Percentiles rank a stretch among this genome's conserved stretches.
Evolutionary conservation across 1,140 invertebrate species (phyloP).

Genomic region (Uloborus diversus): DNA sequence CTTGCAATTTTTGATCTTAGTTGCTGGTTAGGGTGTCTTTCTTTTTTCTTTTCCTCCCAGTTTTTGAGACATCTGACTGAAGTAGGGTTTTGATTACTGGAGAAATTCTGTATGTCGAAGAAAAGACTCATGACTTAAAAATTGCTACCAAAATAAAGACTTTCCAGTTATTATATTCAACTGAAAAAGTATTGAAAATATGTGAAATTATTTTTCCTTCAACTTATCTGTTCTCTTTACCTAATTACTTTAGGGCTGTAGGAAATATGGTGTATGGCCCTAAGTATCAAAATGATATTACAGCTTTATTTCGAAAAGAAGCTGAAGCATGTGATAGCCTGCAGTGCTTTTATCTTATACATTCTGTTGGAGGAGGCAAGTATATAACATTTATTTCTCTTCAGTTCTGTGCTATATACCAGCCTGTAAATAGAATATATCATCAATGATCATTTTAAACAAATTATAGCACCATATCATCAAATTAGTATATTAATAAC

Average conservation of each 20-base stretch:
- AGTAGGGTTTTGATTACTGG: too few species aligned
- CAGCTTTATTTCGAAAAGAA: slow-evolving; percentile 69
- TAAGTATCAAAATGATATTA: slow-evolving; percentile 70
- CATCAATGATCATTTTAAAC: not conserved
- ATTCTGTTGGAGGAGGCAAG: slow-evolving; percentile 75
- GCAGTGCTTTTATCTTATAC: slow-evolving; percentile 74
- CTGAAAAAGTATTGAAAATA: not conserved
- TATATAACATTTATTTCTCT: too few species aligned
- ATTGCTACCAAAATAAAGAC: too few species aligned
- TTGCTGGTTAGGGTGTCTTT: too few species aligned
- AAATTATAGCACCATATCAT: too few species aligned
- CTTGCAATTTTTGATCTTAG: too few species aligned
- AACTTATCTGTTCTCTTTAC: not conserved
- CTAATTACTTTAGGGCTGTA: slow-evolving; percentile 70
- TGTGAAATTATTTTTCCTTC: not conserved
- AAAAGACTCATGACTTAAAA: too few species aligned
- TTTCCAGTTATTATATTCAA: not conserved
- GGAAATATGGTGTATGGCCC: slow-evolving; percentile 74
- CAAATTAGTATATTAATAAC: too few species aligned
- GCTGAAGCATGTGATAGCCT: slow-evolving; percentile 75
- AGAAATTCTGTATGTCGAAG: too few species aligned
- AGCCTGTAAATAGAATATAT: not conserved
- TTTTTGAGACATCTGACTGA: too few species aligned
- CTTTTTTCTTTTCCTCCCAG: too few species aligned
- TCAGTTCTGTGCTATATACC: not conserved